phyloP scores from a whole-genome alignment of 1,140 invertebrate genomes.

The Brachionus rubens region DNA sequence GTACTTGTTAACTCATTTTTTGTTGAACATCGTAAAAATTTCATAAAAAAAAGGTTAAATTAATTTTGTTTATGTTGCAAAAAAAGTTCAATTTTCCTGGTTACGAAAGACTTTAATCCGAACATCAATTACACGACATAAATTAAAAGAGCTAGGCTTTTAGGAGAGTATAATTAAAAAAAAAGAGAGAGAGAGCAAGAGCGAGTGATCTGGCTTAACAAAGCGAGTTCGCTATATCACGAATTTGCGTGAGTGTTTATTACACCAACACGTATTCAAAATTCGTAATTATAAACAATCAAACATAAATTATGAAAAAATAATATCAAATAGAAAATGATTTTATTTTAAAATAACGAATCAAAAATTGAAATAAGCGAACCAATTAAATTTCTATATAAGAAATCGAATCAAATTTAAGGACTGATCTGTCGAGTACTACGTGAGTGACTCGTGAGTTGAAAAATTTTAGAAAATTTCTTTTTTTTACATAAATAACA shows the following conservation, averaged over 20 bases:
- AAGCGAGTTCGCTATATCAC: background rate
- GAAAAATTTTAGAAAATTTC: background rate
- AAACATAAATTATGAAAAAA: background rate
- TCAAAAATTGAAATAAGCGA: background rate
- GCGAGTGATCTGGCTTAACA: background rate
- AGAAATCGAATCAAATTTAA: background rate
- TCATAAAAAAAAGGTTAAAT: too few species aligned
- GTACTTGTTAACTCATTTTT: too few species aligned
- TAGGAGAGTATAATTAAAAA: background rate
- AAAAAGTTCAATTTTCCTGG: too few species aligned
- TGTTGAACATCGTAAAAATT: too few species aligned
- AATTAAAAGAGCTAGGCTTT: background rate
- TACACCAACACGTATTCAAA: background rate
- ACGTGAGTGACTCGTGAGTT: conserved; percentile 36
- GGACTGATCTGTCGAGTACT: conserved; percentile 27
- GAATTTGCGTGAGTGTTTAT: background rate
- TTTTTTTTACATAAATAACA: background rate
- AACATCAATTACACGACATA: too few species aligned
- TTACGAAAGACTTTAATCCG: too few species aligned
- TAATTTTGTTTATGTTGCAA: too few species aligned
- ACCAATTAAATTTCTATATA: background rate
- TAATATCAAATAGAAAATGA: background rate
- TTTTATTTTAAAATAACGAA: background rate
- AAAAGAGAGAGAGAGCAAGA: background rate
- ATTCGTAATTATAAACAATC: too few species aligned